Evolutionary conservation across 2,113 vertebrate genomes (phyloP).

Genomic region (Leptobrachium ailaonicum): DNA sequence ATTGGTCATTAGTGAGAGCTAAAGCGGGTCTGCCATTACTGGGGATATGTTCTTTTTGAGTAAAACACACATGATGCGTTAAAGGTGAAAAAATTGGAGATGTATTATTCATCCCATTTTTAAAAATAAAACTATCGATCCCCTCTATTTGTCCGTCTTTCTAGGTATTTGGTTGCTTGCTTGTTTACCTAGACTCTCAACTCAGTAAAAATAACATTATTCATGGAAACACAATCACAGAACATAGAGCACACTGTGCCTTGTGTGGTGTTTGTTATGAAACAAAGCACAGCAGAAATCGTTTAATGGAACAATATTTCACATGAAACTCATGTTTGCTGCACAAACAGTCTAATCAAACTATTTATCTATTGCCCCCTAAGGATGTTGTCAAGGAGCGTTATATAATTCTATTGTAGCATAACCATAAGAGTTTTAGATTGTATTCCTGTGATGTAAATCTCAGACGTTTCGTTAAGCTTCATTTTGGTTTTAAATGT

Average conservation of each 20-base stretch:
- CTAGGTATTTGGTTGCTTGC: too few relatives aligned
- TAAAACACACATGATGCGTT: too few relatives aligned
- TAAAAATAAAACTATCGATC: too few relatives aligned
- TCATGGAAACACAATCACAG: background rate
- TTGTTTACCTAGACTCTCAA: background rate
- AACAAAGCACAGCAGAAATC: slow-evolving; percentile 7
- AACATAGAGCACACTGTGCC: background rate
- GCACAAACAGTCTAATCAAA: background rate
- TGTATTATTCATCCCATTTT: too few relatives aligned
- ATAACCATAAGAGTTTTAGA: background rate
- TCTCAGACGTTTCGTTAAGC: too few relatives aligned
- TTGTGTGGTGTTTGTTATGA: slow-evolving; percentile 1
- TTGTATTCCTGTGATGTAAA: background rate
- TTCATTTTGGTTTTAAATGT: too few relatives aligned
- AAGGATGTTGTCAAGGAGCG: background rate
- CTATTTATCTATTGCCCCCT: slow-evolving; percentile 12
- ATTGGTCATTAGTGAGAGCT: too few relatives aligned
- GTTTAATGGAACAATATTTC: slow-evolving; percentile 9
- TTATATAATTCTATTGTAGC: background rate
- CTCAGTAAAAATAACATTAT: background rate
- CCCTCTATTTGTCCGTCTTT: too few relatives aligned
- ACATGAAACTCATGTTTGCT: background rate
- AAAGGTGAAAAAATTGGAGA: too few relatives aligned
- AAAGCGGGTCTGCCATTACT: too few relatives aligned
- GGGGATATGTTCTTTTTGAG: too few relatives aligned